Percentiles rank a stretch among this genome's conserved stretches.
phyloP scores from a whole-genome alignment of 2,888 invertebrate species.

The Acronicta leporina region DNA sequence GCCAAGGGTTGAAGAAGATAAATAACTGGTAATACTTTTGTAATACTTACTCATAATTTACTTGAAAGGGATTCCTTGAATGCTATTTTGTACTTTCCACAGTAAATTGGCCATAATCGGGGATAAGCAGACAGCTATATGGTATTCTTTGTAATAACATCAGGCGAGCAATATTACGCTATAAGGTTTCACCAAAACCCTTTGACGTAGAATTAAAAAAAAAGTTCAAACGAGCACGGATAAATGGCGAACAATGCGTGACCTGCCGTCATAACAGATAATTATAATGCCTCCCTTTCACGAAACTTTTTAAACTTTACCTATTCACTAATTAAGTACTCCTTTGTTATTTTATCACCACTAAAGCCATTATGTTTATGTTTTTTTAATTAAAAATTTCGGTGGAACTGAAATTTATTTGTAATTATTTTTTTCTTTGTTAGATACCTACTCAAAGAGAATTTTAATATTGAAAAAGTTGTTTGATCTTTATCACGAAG shows the following conservation, averaged over 20 bases:
- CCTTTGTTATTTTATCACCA: slow-evolving; percentile 42
- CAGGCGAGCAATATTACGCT: slow-evolving; percentile 10
- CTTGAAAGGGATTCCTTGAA: too few species aligned
- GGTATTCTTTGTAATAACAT: slow-evolving; percentile 2
- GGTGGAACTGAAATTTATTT: slow-evolving; percentile 14
- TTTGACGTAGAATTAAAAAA: slow-evolving; percentile 12
- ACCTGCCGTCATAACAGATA: slow-evolving; percentile 39
- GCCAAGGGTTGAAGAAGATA: neutral
- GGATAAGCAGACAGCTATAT: too few species aligned
- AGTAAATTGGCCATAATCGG: too few species aligned
- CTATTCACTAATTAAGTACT: slow-evolving; percentile 47
- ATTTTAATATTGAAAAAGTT: neutral
- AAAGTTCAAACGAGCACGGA: slow-evolving; percentile 12
- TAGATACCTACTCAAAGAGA: slow-evolving; percentile 2
- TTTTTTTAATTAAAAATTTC: slow-evolving; percentile 32
- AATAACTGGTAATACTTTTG: too few species aligned
- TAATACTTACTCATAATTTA: too few species aligned
- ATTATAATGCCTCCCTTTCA: slow-evolving; percentile 44
- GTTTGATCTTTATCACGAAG: neutral
- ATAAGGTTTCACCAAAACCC: slow-evolving; percentile 24
- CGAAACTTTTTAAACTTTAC: slow-evolving; percentile 47
- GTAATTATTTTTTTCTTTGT: slow-evolving; percentile 12
- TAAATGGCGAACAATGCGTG: slow-evolving; percentile 41
- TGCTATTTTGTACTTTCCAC: too few species aligned
- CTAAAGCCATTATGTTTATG: slow-evolving; percentile 28